Conservation (phyloP, 2,113 vertebrate species). For the Passer domesticus region DNA sequence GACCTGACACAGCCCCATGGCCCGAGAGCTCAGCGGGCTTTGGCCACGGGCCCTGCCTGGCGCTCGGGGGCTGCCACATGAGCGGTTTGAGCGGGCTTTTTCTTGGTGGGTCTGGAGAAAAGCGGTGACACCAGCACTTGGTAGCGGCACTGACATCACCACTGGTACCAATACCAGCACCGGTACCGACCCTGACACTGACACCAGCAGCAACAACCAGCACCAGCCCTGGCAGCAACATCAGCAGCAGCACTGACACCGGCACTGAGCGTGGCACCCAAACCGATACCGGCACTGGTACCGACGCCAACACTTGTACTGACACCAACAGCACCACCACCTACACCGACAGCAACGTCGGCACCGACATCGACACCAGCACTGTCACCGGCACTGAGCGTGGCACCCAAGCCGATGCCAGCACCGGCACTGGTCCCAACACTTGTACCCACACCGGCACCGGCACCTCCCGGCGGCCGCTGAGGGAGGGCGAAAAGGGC, state of each 20-base stretch:
- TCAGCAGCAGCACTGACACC: neutral
- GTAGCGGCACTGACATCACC: neutral
- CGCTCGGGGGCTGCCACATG: neutral
- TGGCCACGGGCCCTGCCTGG: slow-evolving; percentile 31
- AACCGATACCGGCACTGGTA: rapidly evolving
- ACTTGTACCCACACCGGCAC: too few species aligned
- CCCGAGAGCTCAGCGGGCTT: neutral
- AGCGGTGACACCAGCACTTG: neutral
- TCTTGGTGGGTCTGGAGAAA: neutral
- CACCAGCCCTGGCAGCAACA: neutral
- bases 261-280: neutral
- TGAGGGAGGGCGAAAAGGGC: neutral
- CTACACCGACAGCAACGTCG: neutral
- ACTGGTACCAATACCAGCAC: neutral
- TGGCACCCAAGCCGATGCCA: neutral
- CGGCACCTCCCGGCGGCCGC: neutral
- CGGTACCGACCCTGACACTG: too few species aligned
- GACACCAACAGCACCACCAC: neutral
- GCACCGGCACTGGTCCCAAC: too few species aligned
- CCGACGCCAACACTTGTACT: neutral
- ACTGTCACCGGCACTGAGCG: neutral
- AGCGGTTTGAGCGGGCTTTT: slow-evolving; percentile 1
- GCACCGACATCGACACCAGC: neutral
- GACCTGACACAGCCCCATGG: neutral
- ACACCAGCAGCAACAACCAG: neutral